Percentiles rank a stretch among this genome's conserved stretches.
These are phyloP conservation scores for Pagrus major DNA, from an alignment of 2,113 vertebrate genomes.

Conservation along the genomic window DNA sequence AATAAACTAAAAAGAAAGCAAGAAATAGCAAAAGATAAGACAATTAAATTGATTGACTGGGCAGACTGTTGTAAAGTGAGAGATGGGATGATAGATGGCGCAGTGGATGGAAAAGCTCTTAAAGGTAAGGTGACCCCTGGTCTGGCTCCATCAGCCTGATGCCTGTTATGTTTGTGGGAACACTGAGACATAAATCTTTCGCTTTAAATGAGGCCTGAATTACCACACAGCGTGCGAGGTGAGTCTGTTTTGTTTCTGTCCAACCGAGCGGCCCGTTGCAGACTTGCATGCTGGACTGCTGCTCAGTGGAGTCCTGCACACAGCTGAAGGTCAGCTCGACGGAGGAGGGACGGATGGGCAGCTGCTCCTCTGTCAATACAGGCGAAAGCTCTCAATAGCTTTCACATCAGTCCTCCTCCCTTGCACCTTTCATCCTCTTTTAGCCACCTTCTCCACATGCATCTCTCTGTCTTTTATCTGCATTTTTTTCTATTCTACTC, in stretches of 20 bases:
- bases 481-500: conserved; percentile 18
- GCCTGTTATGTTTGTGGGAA: conserved; percentile 56
- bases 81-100: conserved; percentile 22
- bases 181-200: conserved; percentile 56
- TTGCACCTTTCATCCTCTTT: conserved; percentile 27
- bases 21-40: neutral
- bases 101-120: conserved; percentile 54
- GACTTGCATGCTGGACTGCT: conserved; percentile 8
- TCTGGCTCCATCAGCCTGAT: conserved; percentile 44
- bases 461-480: conserved; percentile 45
- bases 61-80: conserved; percentile 14
- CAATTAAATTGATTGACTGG: conserved; percentile 33
- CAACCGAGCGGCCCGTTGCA: conserved; percentile 17
- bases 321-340: conserved; percentile 38
- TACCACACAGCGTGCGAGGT: conserved; percentile 51
- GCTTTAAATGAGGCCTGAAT: conserved; percentile 63
- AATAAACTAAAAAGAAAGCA: neutral
- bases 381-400: conserved; percentile 29
- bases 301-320: conserved; percentile 26
- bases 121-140: conserved; percentile 54
- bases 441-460: conserved; percentile 26
- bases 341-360: conserved; percentile 30
- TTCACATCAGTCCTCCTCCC: conserved; percentile 11
- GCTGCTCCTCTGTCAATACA: conserved; percentile 32
- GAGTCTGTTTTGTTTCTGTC: conserved; percentile 55